Base-by-base conservation (phyloP, 2,888 invertebrate species). In the Catotricha subobsoleta region DNA sequence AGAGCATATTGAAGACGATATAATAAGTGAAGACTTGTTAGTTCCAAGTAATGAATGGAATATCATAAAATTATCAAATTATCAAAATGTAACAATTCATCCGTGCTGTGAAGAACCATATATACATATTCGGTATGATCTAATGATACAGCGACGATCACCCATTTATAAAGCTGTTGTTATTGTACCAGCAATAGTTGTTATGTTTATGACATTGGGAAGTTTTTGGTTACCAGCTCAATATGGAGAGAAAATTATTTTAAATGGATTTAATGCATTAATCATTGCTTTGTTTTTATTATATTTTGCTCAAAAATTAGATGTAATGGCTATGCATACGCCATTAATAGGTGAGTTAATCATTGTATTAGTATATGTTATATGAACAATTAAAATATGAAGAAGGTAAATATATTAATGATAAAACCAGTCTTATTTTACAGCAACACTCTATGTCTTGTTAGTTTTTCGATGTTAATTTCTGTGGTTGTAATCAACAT, bases 151-250 rank as follows among this genome's bases (percentile, higher is more conserved):
- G 40, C 62, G 77, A 47, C 63, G 67, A 35, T 71, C 75, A 0
- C 66, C 71, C 1, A 67, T 74, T 44, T 76, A 75, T 54, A 67
- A 65, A 39, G 68, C 71, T 2, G 58, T 75, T 13, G 67, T 76
- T 33, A 64, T 75, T 34, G 68, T 72, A n/a, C 77, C 77, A 2
- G 72, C 73, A 2, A 48, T 59, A 64, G 75, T 72, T 41, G 67
- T 77, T 41, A 67, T 75, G 3, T 52, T 74, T 13, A 52, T 78
- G 51, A 72, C 71, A 1, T 57, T 79, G 34, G 57, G 70, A 13
- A 64, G 65, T 2, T 79, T 78, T 54, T 74, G 74, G 72, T 51
- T 78, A 36, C 76, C 77, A 1, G 73, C 76, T 0, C 69, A 72
- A 49, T 69, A 74, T 48, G 73, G 72, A 13, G 76, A 76, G 54